Conservation (phyloP, 1,140 invertebrate species). For the Micrasema minimum region DNA sequence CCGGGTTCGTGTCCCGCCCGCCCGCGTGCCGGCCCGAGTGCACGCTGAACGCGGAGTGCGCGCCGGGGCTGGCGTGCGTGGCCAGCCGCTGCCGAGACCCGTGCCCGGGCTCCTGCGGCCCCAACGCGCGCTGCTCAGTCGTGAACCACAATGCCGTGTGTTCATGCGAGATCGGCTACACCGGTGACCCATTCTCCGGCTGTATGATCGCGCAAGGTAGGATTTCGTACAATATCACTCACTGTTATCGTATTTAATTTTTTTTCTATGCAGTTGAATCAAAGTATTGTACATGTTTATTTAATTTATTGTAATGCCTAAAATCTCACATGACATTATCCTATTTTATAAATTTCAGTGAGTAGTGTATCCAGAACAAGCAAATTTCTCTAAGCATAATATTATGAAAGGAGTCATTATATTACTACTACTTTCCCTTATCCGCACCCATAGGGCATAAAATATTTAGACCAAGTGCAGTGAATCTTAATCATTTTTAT, state of each 20-base stretch:
- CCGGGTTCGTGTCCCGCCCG: conserved; percentile 80
- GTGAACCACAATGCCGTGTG: conserved; percentile 77
- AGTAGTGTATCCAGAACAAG: too few species aligned
- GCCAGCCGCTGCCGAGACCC: conserved; percentile 78
- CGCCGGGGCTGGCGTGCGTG: conserved; percentile 76
- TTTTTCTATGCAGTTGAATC: background rate
- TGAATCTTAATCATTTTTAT: too few species aligned
- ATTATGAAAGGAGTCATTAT: too few species aligned
- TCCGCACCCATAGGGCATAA: too few species aligned
- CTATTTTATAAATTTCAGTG: too few species aligned
- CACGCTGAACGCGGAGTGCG: conserved; percentile 78
- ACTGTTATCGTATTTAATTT: background rate
- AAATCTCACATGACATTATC: too few species aligned
- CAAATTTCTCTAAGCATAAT: too few species aligned
- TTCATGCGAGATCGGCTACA: conserved; percentile 73
- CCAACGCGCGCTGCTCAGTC: conserved; percentile 72
- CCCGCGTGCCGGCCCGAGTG: conserved; percentile 86
- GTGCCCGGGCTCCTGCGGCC: conserved; percentile 77
- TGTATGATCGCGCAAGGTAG: conserved; percentile 69
- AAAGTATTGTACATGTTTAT: background rate
- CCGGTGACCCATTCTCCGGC: conserved; percentile 81
- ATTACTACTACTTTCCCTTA: too few species aligned
- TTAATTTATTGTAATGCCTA: background rate
- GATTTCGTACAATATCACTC: conserved; percentile 48
- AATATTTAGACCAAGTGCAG: too few species aligned